A percentile compares a stretch with the other conserved stretches of the same genome.
These are phyloP conservation scores for Rhipidura dahli DNA, from an alignment of 2,113 vertebrate genomes.

Conservation along the genomic window DNA sequence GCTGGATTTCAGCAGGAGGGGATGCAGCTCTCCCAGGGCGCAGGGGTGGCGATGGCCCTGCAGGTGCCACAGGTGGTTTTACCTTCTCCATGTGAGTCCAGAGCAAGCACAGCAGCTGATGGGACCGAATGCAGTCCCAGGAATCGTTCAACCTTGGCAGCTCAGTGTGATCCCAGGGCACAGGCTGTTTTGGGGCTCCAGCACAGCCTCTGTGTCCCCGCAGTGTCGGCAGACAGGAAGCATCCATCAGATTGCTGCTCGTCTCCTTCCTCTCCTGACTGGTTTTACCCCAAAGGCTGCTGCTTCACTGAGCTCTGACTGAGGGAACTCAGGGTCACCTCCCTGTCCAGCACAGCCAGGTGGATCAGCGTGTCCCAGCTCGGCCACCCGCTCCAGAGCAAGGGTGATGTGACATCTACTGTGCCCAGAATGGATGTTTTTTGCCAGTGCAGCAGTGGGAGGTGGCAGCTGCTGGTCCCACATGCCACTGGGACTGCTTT, in stretches of 20 bases:
- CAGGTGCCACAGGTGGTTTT: accelerated
- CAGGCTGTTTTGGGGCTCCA: background rate
- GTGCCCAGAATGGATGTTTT: background rate
- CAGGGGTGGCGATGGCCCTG: accelerated
- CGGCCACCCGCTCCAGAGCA: accelerated
- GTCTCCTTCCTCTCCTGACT: accelerated
- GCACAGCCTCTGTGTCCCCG: accelerated
- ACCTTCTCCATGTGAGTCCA: accelerated
- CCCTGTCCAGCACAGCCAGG: background rate
- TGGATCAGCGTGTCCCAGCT: background rate
- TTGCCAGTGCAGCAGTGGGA: background rate
- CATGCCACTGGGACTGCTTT: accelerated
- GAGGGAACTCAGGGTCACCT: accelerated
- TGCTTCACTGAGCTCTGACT: background rate
- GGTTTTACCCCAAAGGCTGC: background rate
- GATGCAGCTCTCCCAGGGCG: background rate
- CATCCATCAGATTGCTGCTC: background rate
- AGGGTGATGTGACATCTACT: background rate
- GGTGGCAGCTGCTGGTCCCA: background rate
- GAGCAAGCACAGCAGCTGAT: background rate
- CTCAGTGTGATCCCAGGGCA: accelerated
- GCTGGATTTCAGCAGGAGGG: background rate
- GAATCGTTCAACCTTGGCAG: accelerated
- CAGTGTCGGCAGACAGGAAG: background rate
- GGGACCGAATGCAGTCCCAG: background rate